Evolutionary conservation across 2,113 vertebrate species (phyloP), one percentile per base, ranked within the genome.

Genomic region (Lanius ludovicianus): DNA sequence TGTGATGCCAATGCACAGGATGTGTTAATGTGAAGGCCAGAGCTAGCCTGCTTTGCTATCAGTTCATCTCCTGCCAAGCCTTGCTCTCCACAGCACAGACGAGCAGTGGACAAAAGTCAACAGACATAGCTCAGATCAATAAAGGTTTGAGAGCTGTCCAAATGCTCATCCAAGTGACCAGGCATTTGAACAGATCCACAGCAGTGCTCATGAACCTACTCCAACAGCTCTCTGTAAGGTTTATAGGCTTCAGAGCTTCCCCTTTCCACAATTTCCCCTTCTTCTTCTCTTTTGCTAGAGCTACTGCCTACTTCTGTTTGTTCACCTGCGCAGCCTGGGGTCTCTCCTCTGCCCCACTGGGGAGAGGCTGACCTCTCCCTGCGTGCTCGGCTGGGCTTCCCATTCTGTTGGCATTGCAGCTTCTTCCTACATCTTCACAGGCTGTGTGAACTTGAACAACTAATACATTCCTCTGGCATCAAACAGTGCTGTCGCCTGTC

Each of bases 331-430:
- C 1, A 5, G 33, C 10, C 39, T 53, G 9, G 1, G 2, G 17
- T 56, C 3, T 56, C 3, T 78, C 14, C 15, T 68, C 35, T 41
- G 35, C 15, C 27, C 35, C 11, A 2, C 6, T 0, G 15, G 15
- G 28, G 7, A 46, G 15, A n/a, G 3, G 14, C 6, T 57, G 35
- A 13, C 33, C 16, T 71, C 13, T 27, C 13, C 2, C 13, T 3
- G 0, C 3, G 14, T 0, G 5, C 35, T 80, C 0, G 0, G 13
- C 11, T 56, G 24, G 31, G 2, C 4, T 86, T 18, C 13, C 22
- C 2, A 1, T 44, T 75, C 50, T 68, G 2, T 7, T 53, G 39
- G 8, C 6, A 1, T 6, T 17, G 7, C 31, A 64, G 4, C 5
- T 28, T 24, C 50, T 44, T 57, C 55, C 33, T n/a, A 52, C 13